These are phyloP conservation scores for Allobates femoralis DNA, from an alignment of 2,797 vertebrate genomes.

Conservation along the genomic window DNA sequence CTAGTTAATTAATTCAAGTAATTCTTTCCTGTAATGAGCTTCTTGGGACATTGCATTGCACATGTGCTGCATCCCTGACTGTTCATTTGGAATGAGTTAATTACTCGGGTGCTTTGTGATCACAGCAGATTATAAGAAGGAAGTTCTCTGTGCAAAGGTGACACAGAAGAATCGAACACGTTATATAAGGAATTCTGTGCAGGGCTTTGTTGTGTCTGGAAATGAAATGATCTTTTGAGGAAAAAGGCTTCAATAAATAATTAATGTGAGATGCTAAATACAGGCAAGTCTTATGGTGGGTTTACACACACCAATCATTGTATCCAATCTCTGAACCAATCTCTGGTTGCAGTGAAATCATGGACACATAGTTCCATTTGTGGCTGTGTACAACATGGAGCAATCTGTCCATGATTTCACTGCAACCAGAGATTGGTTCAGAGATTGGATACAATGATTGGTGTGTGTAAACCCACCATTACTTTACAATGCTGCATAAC, in stretches of 20 bases:
- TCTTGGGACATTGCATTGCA: constrained; percentile 19
- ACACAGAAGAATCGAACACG: background rate
- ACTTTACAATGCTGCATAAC: background rate
- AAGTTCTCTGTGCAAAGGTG: background rate
- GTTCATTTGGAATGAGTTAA: constrained; percentile 34
- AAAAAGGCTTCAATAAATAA: constrained; percentile 4
- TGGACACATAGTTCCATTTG: no score
- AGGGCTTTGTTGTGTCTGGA: constrained; percentile 2
- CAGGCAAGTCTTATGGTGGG: no score
- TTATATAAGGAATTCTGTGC: constrained; percentile 25
- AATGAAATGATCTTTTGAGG: constrained; percentile 2
- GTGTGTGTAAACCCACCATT: no score
- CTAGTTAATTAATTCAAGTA: constrained; percentile 34
- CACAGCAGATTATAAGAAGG: constrained; percentile 15
- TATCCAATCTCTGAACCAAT: no score
- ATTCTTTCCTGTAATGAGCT: constrained; percentile 36
- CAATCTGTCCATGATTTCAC: no score
- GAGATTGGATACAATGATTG: no score
- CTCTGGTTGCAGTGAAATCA: no score
- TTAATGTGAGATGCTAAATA: background rate
- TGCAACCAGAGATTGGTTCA: no score
- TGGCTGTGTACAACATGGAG: no score
- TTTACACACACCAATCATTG: no score
- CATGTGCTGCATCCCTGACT: background rate
- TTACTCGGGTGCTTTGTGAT: constrained; percentile 37